A percentile compares a stretch with the other conserved stretches of the same genome.
Conservation (phyloP, 1,140 invertebrate genomes). For the Panulirus ornatus region DNA sequence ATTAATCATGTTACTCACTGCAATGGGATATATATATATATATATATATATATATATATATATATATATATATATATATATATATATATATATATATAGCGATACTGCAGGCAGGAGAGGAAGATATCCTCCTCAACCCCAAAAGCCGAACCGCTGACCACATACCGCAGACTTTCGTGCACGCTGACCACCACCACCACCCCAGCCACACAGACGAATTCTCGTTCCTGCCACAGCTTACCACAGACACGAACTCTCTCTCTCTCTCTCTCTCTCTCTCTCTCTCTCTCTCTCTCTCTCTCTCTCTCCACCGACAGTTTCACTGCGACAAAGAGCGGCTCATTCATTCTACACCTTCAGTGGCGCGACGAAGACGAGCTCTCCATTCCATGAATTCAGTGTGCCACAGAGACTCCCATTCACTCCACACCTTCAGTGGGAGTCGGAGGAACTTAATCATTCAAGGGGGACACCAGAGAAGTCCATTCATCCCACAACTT, state of each 20-base stretch:
- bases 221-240: not conserved
- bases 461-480: too few species aligned
- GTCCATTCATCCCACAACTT: too few species aligned
- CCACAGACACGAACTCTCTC: not conserved
- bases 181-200: not conserved
- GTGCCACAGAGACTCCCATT: too few species aligned
- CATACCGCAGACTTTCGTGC: not conserved
- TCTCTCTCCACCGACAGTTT: not conserved
- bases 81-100: too few species aligned
- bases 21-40: too few species aligned
- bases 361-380: not conserved
- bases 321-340: too few species aligned
- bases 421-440: too few species aligned
- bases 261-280: not conserved
- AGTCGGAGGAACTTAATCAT: too few species aligned
- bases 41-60: too few species aligned
- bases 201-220: not conserved
- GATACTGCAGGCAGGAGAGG: too few species aligned
- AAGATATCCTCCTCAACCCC: not conserved
- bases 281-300: not conserved
- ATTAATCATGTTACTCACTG: too few species aligned
- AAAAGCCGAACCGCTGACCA: not conserved
- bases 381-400: not conserved
- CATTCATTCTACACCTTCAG: not conserved
- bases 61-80: too few species aligned